phyloP scores from a whole-genome alignment of 2,888 invertebrate species.

The Lypha dubia region DNA sequence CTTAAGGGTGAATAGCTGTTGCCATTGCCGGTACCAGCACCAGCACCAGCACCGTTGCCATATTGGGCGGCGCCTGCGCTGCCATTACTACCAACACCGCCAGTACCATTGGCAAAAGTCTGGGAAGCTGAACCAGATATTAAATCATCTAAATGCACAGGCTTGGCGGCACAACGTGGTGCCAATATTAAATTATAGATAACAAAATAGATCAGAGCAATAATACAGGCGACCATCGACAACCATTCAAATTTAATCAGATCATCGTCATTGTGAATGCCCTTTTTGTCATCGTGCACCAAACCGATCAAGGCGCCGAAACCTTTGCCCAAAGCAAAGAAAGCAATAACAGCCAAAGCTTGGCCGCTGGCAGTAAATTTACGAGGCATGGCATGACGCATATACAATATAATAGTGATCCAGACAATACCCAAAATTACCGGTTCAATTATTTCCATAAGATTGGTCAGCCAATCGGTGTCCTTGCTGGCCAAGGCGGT shows the following conservation, averaged over 20 bases:
- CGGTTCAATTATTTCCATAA: constrained; percentile 89
- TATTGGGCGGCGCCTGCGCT: constrained; percentile 83
- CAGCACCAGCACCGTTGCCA: constrained; percentile 77
- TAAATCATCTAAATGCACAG: constrained; percentile 85
- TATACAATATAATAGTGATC: constrained; percentile 91
- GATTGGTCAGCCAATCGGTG: constrained; percentile 86
- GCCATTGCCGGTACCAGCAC: constrained; percentile 76
- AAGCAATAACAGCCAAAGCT: constrained; percentile 90
- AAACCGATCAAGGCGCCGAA: constrained; percentile 88
- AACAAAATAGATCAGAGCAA: constrained; percentile 88
- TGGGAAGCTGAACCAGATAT: constrained; percentile 84
- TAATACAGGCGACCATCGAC: constrained; percentile 87
- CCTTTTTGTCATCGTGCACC: constrained; percentile 82
- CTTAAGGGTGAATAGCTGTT: constrained; percentile 91
- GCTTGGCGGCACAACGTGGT: constrained; percentile 88
- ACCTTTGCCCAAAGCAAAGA: constrained; percentile 90
- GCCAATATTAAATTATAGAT: constrained; percentile 90
- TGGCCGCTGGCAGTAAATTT: constrained; percentile 91
- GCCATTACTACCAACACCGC: constrained; percentile 72
- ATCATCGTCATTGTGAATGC: constrained; percentile 72
- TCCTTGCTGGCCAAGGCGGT: constrained; percentile 86
- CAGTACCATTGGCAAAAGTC: constrained; percentile 80
- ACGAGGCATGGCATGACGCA: constrained; percentile 91
- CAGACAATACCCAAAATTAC: constrained; percentile 90
- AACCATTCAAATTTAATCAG: constrained; percentile 86